Evolutionary conservation across 2,888 invertebrate species (phyloP), one percentile per base, ranked within the genome.

Genomic region (Ormyrus pomaceus): DNA sequence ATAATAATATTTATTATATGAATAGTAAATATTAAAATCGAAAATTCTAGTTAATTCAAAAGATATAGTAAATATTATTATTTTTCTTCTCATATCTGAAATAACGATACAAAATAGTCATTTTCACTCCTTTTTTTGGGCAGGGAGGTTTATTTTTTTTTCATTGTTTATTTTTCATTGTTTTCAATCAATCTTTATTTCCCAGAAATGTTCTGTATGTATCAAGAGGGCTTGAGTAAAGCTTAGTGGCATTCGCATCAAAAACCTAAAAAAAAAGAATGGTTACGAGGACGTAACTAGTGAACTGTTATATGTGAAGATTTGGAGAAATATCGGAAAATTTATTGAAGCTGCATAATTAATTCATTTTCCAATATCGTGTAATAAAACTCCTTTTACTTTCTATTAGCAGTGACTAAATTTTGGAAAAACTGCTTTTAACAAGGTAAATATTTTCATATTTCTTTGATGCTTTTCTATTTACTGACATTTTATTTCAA

Each of bases 321-420:
- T 61, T 61, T 50, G 11, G 19, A 10, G 48, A 11, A 51, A 53
- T 34, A 61, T 51, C 45, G 45, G 11, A 71, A 45, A 53, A 71
- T 61, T 51, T 71, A 61, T 13, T 11, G 45, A 53, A 19, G 53
- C n/a, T 10, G 19, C 11, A 58, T 13, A 72, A 72, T 72, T 53
- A 53, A 73, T 73, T 56, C 5, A 19, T 55, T 73, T 72, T 64
- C 46, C 55, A 13, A 64, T 73, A 71, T 34, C 7, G 6, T 6
- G 53, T 0, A 5, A 45, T 45, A 46, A 34, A 66, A 34, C 34
- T 53, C 53, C n/a, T 48, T n/a, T 13, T 13, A 13, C 34, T 7
- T 11, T 64, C 9, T 66, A 19, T 13, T 53, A 9, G 11, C 10
- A n/a, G 6, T 45, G 10, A 11, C 53, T 34, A 34, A 34, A 34